Evolutionary conservation across 2,888 invertebrate species (phyloP), one percentile per base, ranked within the genome.

Genomic region (Chrysolina oricalcia): DNA sequence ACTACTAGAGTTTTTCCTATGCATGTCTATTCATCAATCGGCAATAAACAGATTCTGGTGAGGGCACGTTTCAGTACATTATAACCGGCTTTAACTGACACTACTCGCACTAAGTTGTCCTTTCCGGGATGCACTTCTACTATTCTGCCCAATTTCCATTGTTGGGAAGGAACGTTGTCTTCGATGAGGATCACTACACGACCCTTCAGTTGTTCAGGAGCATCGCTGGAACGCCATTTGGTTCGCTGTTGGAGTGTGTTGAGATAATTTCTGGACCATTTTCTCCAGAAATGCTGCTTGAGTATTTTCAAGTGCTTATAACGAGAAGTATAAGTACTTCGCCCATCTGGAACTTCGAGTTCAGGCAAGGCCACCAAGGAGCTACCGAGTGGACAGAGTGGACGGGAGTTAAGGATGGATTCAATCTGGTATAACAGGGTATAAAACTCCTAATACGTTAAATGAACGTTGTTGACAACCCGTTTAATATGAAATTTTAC

Each of bases 341-440:
- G 19, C n/a, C 6, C 17, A 2, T 17, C 40, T 65, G 64, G 17
- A 17, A 65, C 43, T 19, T 11, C 17, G 8, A 9, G 4, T 65
- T 65, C 64, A 10, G 43, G 64, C 2, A 41, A n/a, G n/a, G n/a
- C n/a, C n/a, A n/a, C n/a, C n/a, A n/a, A n/a, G n/a, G n/a, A n/a
- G n/a, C n/a, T n/a, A 6, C 41, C 41, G 64, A 65, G 43, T 17
- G 43, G 64, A 15, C 43, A 65, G 10, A 65, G 19, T 17, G 64
- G 64, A 41, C 43, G 23, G 43, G 43, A 65, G 19, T 65, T 65
- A 43, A 65, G 68, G 17, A 65, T 65, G 64, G 63, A 63, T 63
- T 63, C 63, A n/a, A n/a, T n/a, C n/a, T n/a, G n/a, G n/a, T n/a
- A n/a, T n/a, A n/a, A n/a, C n/a, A n/a, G n/a, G n/a, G n/a, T n/a